Evolutionary conservation across 2,113 vertebrate genomes (phyloP).

Genomic region (Labeo rohita): DNA sequence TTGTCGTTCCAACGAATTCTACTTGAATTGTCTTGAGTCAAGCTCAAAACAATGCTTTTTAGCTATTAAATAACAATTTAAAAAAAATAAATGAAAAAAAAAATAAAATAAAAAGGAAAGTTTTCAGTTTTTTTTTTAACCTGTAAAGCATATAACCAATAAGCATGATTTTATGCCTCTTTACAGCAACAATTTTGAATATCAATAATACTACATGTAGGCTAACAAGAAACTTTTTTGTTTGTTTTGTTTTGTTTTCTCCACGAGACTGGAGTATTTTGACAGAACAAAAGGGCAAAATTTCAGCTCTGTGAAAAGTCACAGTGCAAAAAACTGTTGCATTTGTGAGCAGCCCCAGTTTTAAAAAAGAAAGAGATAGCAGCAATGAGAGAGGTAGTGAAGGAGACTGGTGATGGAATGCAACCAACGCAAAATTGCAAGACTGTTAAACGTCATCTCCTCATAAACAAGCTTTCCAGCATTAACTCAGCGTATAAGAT

Average conservation of each 20-base stretch:
- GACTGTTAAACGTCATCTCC: conserved; percentile 22
- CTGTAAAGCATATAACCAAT: not conserved
- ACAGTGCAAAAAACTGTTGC: not conserved
- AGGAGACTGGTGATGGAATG: not conserved
- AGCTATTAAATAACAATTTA: not conserved
- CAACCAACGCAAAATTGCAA: conserved; percentile 1
- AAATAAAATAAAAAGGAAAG: not conserved
- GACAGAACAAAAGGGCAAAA: not conserved
- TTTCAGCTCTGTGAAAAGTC: not conserved
- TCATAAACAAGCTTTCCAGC: conserved; percentile 45
- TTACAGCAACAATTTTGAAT: not conserved
- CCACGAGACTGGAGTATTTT: not conserved
- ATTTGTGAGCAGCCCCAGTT: not conserved
- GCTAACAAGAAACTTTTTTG: not conserved
- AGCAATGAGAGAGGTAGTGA: not conserved
- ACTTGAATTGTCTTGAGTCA: not conserved
- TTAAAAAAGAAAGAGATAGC: not conserved
- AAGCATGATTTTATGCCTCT: not conserved
- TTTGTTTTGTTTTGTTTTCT: not conserved
- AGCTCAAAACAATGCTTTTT: not conserved
- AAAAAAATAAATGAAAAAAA: not conserved
- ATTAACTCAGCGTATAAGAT: conserved; percentile 43
- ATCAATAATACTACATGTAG: not conserved
- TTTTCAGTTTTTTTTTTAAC: not conserved
- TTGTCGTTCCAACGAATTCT: not conserved